Conservation (phyloP, 1,140 invertebrate species). For the Dinothrombium tinctorium region DNA sequence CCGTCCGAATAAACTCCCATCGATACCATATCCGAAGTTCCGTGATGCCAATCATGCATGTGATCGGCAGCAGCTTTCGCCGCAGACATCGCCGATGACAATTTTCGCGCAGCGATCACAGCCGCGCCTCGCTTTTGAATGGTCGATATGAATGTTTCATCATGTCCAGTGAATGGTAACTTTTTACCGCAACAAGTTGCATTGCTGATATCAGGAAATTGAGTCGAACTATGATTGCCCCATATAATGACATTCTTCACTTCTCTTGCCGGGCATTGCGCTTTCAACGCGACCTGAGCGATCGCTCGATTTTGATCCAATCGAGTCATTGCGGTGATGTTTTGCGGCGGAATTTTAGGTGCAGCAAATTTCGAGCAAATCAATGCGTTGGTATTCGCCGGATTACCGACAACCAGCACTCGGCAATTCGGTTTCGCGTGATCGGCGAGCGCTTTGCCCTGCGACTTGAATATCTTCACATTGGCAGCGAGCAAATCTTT, state of each 20-base stretch:
- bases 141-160: constrained; percentile 8
- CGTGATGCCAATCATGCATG: constrained; percentile 83
- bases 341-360: constrained; percentile 81
- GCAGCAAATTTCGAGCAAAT: constrained; percentile 82
- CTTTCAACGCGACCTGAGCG: constrained; percentile 35
- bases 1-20: constrained; percentile 99
- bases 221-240: constrained; percentile 98
- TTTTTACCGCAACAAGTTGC: constrained; percentile 34
- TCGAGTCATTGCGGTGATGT: constrained; percentile 94
- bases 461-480: constrained; percentile 92
- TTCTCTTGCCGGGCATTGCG: constrained; percentile 35
- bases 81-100: constrained; percentile 91
- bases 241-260: constrained; percentile 88
- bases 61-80: constrained; percentile 96
- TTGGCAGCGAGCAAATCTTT: constrained; percentile 89
- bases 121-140: constrained; percentile 89
- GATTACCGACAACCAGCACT: constrained; percentile 88
- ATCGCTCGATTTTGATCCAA: constrained; percentile 91
- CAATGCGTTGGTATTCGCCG: constrained; percentile 94
- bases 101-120: constrained; percentile 87
- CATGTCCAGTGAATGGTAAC: constrained; percentile 19
- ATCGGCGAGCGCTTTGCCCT: constrained; percentile 73
- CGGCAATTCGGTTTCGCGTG: constrained; percentile 83
- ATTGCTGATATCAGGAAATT: constrained; percentile 85
- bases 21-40: constrained; percentile 37